Evolutionary conservation across 2,888 invertebrate species (phyloP), one percentile per base, ranked within the genome.

Genomic region (Cosmia trapezina): DNA sequence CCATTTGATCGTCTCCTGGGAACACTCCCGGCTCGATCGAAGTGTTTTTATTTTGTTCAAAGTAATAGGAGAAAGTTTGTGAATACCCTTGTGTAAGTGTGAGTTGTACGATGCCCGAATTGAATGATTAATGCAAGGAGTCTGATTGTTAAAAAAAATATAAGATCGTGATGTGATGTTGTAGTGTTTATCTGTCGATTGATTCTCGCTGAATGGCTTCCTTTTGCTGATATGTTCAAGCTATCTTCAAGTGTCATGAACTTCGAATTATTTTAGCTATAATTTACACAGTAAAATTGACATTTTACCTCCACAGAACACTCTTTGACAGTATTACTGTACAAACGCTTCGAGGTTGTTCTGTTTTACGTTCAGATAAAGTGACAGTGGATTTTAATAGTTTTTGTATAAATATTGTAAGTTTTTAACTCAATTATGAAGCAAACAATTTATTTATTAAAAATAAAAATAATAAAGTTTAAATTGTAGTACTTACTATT

Each of bases 1-100:
- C 88, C 88, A 87, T 90, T 91, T 90, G 90, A 92, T 92, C 88
- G 91, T 91, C 93, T 91, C 89, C 66, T 88, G 93, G 91, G 93
- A 92, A 90, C 83, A 84, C 77, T 81, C 81, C 77, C 80, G 81
- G 76, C 80, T 78, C 86, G 87, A 90, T 91, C 88, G 89, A 87
- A 86, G 74, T 76, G 78, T 88, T 90, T 89, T 88, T 88, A 87
- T 89, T 87, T 88, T 86, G 80, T 85, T 83, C 70, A 57, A 78
- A 70, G 69, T 80, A 73, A 76, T 76, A 76, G 73, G 82, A 80
- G 65, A 76, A 77, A 77, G 76, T 83, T 73, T 14, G 66, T 62
- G 68, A 71, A 71, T 78, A 79, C 67, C 62, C 37, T 71, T 77
- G 63, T 69, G 64, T 67, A 68, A 61, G 70, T 67, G 54, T 22